A percentile compares a stretch with the other conserved stretches of the same genome.
phyloP scores from a whole-genome alignment of 2,113 vertebrate genomes.

The Tragulus kanchil region DNA sequence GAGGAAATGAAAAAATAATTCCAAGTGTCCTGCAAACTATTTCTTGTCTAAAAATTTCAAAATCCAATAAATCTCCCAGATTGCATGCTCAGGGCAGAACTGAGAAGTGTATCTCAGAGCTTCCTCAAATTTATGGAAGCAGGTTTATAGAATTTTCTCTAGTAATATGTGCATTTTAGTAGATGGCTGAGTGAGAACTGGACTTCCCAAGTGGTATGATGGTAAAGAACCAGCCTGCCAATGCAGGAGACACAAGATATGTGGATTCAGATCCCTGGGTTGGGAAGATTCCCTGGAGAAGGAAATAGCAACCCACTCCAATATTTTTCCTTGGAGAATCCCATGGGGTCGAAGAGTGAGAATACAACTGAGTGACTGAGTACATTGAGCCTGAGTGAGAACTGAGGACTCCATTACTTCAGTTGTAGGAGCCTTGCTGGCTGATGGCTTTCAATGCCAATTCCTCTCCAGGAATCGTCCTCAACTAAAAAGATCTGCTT shows the following conservation, averaged over 20 bases:
- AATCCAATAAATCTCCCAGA: not conserved
- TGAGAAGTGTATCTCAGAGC: not conserved
- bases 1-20: not conserved
- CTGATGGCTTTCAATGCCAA: not conserved
- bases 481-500: not conserved
- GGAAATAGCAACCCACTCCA: rapidly evolving
- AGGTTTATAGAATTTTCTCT: not conserved
- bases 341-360: not conserved
- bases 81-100: not conserved
- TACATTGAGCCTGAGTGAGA: not conserved
- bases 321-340: not conserved
- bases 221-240: not conserved
- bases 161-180: not conserved
- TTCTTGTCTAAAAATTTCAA: not conserved
- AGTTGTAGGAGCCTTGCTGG: not conserved
- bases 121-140: not conserved
- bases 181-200: not conserved
- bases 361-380: not conserved
- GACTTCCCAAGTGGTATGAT: not conserved
- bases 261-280: not conserved
- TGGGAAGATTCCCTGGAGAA: not conserved
- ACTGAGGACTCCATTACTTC: not conserved
- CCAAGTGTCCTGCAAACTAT: not conserved
- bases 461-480: not conserved
- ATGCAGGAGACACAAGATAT: not conserved